Evolutionary conservation across 2,888 invertebrate species (phyloP).

Genomic region (Beris chalybata): DNA sequence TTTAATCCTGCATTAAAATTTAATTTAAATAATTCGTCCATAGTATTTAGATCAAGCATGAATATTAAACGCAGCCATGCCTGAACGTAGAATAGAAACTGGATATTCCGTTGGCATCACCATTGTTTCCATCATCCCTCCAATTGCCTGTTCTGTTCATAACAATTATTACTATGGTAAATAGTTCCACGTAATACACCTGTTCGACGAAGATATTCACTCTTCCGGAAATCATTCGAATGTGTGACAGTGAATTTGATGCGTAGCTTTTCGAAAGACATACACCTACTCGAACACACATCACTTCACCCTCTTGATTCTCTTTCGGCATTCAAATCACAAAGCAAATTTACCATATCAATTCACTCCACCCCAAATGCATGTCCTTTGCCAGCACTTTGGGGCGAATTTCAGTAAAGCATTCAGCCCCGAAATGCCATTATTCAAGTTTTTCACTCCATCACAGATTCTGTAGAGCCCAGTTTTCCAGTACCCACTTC

Average conservation of each 20-base stretch:
- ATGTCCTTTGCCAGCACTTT: constrained; percentile 12
- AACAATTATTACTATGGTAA: constrained; percentile 30
- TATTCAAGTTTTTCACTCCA: constrained; percentile 19
- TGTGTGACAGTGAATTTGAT: constrained; percentile 16
- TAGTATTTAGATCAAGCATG: no score
- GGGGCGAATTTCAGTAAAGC: neutral
- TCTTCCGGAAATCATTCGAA: constrained; percentile 18
- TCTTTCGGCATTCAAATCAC: constrained; percentile 30
- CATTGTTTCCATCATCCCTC: neutral
- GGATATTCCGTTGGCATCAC: neutral
- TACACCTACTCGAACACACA: constrained; percentile 2
- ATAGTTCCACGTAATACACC: constrained; percentile 17
- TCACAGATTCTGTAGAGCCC: constrained; percentile 1
- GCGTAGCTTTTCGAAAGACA: neutral
- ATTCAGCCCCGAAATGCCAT: constrained; percentile 14
- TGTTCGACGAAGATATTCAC: constrained; percentile 10
- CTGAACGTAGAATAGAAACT: constrained; percentile 16
- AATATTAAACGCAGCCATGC: neutral
- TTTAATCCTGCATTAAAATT: no score
- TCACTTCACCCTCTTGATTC: constrained; percentile 25
- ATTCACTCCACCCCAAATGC: constrained; percentile 27
- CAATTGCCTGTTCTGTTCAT: neutral
- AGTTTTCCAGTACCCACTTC: no score
- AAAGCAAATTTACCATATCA: constrained; percentile 33
- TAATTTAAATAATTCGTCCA: no score